These are phyloP conservation scores for Onchidella celtica DNA, from an alignment of 2,888 invertebrate genomes.

Conservation along the genomic window DNA sequence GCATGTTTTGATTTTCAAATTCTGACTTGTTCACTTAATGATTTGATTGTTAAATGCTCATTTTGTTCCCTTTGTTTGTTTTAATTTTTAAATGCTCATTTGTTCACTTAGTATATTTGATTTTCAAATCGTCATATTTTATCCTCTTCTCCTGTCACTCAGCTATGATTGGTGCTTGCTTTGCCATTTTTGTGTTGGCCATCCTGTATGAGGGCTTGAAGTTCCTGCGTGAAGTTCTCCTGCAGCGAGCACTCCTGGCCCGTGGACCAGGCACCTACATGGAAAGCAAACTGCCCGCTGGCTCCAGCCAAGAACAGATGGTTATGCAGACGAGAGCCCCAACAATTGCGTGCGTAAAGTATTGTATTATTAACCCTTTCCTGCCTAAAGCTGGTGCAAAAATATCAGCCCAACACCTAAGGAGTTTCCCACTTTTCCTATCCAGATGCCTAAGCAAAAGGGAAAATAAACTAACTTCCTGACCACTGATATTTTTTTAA, in stretches of 20 bases:
- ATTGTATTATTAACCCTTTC: too few relatives aligned
- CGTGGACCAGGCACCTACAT: background rate
- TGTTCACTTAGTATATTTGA: too few relatives aligned
- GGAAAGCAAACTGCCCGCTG: constrained; percentile 5
- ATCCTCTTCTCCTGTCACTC: too few relatives aligned
- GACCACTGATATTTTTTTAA: too few relatives aligned
- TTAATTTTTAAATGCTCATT: constrained; percentile 40
- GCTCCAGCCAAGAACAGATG: constrained; percentile 39
- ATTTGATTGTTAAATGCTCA: background rate
- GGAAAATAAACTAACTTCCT: too few relatives aligned
- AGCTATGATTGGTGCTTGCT: constrained; percentile 90
- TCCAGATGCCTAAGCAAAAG: too few relatives aligned
- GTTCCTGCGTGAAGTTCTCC: constrained; percentile 84
- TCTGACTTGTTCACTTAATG: background rate
- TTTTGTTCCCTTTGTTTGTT: background rate
- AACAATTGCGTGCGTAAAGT: constrained; percentile 31
- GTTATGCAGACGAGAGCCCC: constrained; percentile 18
- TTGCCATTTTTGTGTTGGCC: constrained; percentile 94
- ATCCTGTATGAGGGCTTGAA: constrained; percentile 97
- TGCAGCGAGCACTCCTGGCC: constrained; percentile 84
- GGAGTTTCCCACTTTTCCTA: too few relatives aligned
- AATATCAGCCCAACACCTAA: too few relatives aligned
- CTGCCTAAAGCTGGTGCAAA: too few relatives aligned
- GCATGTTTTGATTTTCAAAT: too few relatives aligned
- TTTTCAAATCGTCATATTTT: too few relatives aligned